Evolutionary conservation across 30 jellyfish, hydroid and myxozoan species (phyloP), one percentile per base, ranked within the genome.

Genomic region (Aurelia coerulea): DNA sequence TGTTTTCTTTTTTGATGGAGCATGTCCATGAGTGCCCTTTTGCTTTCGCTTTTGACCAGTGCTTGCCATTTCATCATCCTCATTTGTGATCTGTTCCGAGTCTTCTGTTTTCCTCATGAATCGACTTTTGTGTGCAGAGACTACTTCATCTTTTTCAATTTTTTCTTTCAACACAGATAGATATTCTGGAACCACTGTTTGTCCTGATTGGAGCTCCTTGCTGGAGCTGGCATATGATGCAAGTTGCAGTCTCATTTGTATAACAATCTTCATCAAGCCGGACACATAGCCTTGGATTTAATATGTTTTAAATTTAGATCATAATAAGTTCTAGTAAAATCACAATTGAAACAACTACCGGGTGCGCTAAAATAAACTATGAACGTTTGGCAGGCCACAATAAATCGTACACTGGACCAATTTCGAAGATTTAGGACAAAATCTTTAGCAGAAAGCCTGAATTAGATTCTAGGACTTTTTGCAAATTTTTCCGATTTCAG

Each of bases 231-330:
- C 19, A 74, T 74, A 74, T 13, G 71, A 16, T 46, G 71, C 35
- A 4, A 41, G 69, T 32, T 51, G 52, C 10, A 41, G 65, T 74
- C 84, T 46, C 19, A 51, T 16, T 56, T 74, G 84, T 34, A 17
- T 74, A 11, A 73, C 84, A 29, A 51, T 51, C 42, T 74, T 13
- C 71, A 74, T 32, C 70, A 74, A 53, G 29, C 32, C 50, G 49
- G 66, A 74, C 70, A 74, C 84, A 52, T 74, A 74, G 41, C 53
- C 84, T 74, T 5, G 56, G 10, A 29, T 13, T 3, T 31, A 35
- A n/a, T 34, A 31, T 23, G 3, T 53, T 70, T 4, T 23, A 5
- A 16, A 32, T 42, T 42, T 1, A 0, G 0, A 42, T 42, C 10
- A 42, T 6, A 42, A 3, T 42, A 42, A 42, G 53, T 42, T 4